Base-by-base conservation (phyloP, 2,113 vertebrate genomes). In the Turdus rufiventris region DNA sequence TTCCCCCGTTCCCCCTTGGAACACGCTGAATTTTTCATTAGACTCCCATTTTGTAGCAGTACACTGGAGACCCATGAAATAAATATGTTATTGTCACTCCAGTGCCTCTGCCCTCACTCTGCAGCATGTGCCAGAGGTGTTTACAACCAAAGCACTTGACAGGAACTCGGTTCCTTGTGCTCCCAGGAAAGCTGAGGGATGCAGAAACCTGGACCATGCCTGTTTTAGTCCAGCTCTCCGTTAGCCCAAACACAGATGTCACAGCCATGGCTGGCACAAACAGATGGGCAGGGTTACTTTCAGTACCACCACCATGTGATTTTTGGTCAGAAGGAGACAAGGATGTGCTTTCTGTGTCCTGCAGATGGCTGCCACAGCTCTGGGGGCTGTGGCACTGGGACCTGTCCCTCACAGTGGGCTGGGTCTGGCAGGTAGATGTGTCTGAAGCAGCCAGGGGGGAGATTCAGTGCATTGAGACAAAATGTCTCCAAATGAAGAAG, bases 331-430 rank as follows among this genome's bases (percentile, higher is more conserved):
- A 60, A 88, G 80, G 90, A 94, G 83, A 66, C 29, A 34, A 66
- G 54, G 68, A 67, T 62, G 54, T 70, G 77, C 43, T 78, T 87
- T 92, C 63, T 73, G 48, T 93, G 78, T 70, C 47, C 80, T 83
- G 42, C 57, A 63, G 57, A 15, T 12, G 56, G 66, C 50, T 72
- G 70, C 47, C 70, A 48, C 3, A 3, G 58, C 57, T 77, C 31
- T 57, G 67, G 76, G 24, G 62, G 61, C 9, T 10, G 61, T 42
- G 31, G 61, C 66, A 71, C 61, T 47, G 15, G 68, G 60, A 67
- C 85, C 93, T 56, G 56, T 88, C 83, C 65, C 43, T 95, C 94
- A 96, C 96, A 96, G 95, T 97, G 97, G 62, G 71, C 24, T 90
- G 93, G 95, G 81, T 95, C 94, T 96, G 89, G 85, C 62, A 95